phyloP scores from a whole-genome alignment of 1,140 invertebrate species.

The Tigriopus japonicus region DNA sequence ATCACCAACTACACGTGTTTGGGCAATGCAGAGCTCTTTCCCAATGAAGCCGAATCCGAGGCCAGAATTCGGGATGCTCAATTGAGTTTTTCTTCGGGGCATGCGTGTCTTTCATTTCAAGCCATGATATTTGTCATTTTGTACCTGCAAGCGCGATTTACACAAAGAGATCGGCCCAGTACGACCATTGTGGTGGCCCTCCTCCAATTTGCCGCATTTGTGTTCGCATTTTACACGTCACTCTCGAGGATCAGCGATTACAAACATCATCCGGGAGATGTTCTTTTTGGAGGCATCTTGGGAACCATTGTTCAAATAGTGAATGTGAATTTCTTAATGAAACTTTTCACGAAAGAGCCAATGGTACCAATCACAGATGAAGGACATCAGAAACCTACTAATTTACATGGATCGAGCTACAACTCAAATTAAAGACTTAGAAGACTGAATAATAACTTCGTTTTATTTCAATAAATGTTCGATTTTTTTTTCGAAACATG shows the following conservation, averaged over 20 bases:
- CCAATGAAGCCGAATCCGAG: background rate
- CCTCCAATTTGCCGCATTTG: constrained; percentile 25
- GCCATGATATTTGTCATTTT: constrained; percentile 17
- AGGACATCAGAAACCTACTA: too few relatives aligned
- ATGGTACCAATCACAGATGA: too few relatives aligned
- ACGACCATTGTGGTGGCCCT: constrained; percentile 24
- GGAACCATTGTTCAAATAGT: constrained; percentile 23
- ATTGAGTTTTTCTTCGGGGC: constrained; percentile 1
- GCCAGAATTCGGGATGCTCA: background rate
- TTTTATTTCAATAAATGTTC: too few relatives aligned
- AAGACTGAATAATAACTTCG: too few relatives aligned
- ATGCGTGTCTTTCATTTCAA: constrained; percentile 5
- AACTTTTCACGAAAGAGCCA: background rate
- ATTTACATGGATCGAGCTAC: too few relatives aligned
- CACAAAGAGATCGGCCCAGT: constrained; percentile 17
- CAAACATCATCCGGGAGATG: constrained; percentile 42
- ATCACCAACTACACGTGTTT: constrained; percentile 9
- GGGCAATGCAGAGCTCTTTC: constrained; percentile 5
- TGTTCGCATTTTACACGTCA: constrained; percentile 24
- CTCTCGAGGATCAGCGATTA: constrained; percentile 34
- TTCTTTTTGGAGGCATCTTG: constrained; percentile 33
- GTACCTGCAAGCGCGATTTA: constrained; percentile 29
- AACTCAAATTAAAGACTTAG: too few relatives aligned
- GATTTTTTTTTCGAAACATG: too few relatives aligned
- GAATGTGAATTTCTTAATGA: background rate